Base-by-base conservation (phyloP, 2,888 invertebrate species). In the Temnothorax ravouxi region DNA sequence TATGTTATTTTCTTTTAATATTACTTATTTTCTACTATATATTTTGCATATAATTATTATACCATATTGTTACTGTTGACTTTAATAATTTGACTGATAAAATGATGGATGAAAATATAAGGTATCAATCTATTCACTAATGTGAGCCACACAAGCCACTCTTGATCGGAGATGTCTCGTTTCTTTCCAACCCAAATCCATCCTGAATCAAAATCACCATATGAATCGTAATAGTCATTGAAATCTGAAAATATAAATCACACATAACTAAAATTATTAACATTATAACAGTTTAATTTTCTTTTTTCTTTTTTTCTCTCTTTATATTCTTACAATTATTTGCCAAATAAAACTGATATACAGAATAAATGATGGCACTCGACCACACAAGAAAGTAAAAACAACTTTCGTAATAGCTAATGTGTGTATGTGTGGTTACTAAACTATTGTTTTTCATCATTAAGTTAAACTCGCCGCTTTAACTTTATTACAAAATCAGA, bases 131-230 rank as follows among this genome's bases (percentile, higher is more conserved):
- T 94, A 64, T 94, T 93, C 75, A 96, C 93, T 80, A 96, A 95
- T 87, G 95, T 96, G 91, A 96, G 96, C 96, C 96, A 97, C 82
- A 96, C 95, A 91, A 95, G 96, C 97, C 97, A 97, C 95, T 97
- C 97, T 92, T 96, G 95, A 95, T 97, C 97, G 29, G 97, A 96
- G 38, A 95, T 94, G 95, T 97, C 97, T 95, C 96, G 96, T 86
- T 95, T 95, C 90, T 96, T 95, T 44, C 95, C 94, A 69, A 96
- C 88, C 90, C 96, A 94, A 13, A 91, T 90, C 96, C 96, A 97
- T 50, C 97, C 97, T 75, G 95, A 94, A 87, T 93, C 94, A 90
- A 97, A 96, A 92, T 96, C 97, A 79, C 93, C 92, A 89, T 95
- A 95, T 61, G 93, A 84, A 92, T 95, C 95, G 59, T 93, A 88